A percentile compares a stretch with the other conserved stretches of the same genome.
These are phyloP conservation scores for Macrosoma leucophasiata DNA, from an alignment of 2,888 invertebrate genomes.

Conservation along the genomic window DNA sequence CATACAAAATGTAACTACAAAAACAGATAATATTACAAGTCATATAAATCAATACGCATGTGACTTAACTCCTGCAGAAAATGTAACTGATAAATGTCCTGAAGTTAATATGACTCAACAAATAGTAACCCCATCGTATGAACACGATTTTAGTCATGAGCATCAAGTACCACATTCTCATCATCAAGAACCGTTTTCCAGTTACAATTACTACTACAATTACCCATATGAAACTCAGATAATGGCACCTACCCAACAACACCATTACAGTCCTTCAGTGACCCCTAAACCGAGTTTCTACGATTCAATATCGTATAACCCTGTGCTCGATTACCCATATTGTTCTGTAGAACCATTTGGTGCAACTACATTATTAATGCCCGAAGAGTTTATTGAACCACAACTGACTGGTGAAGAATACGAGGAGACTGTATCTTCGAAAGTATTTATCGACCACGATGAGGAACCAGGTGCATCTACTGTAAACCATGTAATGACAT, in stretches of 20 bases:
- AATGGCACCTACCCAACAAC: slow-evolving; percentile 33
- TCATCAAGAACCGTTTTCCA: too few relatives aligned
- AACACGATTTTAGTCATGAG: too few relatives aligned
- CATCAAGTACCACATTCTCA: too few relatives aligned
- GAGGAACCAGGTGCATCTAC: slow-evolving; percentile 53
- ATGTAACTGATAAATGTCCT: too few relatives aligned
- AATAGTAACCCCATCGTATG: too few relatives aligned
- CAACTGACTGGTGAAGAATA: slow-evolving; percentile 57
- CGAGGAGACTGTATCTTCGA: slow-evolving; percentile 59
- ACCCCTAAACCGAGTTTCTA: slow-evolving; percentile 49
- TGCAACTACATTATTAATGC: slow-evolving; percentile 32
- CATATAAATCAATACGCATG: too few relatives aligned
- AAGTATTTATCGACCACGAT: slow-evolving; percentile 51
- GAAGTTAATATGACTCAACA: too few relatives aligned
- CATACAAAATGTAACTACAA: slow-evolving; percentile 35
- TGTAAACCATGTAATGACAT: slow-evolving; percentile 61
- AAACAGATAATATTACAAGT: too few relatives aligned
- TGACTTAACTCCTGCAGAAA: slow-evolving; percentile 7
- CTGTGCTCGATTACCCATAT: slow-evolving; percentile 39
- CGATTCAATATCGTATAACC: slow-evolving; percentile 46
- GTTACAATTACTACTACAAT: slow-evolving; percentile 32
- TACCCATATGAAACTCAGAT: slow-evolving; percentile 46
- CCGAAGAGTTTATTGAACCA: slow-evolving; percentile 45
- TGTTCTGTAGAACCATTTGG: slow-evolving; percentile 43
- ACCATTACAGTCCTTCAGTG: slow-evolving; percentile 37